Percentiles rank a stretch among this genome's conserved stretches.
Evolutionary conservation across 2,797 vertebrate genomes (phyloP).

Genomic region (Cichlasoma orientale): DNA sequence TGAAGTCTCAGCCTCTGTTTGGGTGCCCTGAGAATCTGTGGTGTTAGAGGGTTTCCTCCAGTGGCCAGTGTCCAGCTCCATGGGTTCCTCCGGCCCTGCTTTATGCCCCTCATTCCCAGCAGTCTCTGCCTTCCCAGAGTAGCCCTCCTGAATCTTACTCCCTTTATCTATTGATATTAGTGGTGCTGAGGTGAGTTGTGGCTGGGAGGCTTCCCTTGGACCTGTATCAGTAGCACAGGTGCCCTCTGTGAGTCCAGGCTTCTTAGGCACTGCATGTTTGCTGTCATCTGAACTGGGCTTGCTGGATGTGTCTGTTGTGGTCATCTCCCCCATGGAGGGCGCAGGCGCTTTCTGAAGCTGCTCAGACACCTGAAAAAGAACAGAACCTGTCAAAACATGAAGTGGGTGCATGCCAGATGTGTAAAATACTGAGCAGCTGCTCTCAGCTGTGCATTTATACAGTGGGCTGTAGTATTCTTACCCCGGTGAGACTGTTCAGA

Average conservation of each 20-base stretch:
- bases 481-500: conserved; percentile 91
- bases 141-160: conserved; percentile 68
- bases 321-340: conserved; percentile 89
- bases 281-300: conserved; percentile 87
- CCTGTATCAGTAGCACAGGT: conserved; percentile 75
- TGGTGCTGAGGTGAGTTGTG: conserved; percentile 53
- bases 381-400: conserved; percentile 60
- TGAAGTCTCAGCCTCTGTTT: conserved; percentile 64
- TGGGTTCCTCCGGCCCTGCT: conserved; percentile 82
- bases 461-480: conserved; percentile 61
- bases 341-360: conserved; percentile 78
- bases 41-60: conserved; percentile 70
- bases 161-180: conserved; percentile 50
- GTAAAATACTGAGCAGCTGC: conserved; percentile 11
- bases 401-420: conserved; percentile 42
- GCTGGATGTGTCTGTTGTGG: conserved; percentile 89
- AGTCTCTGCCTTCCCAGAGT: conserved; percentile 63
- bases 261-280: conserved; percentile 87
- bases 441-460: conserved; percentile 13
- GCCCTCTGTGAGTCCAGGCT: conserved; percentile 81
- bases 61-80: conserved; percentile 85
- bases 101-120: conserved; percentile 72
- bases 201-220: conserved; percentile 73
- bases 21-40: conserved; percentile 69
- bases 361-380: conserved; percentile 85